Conservation (phyloP, 2,888 invertebrate genomes). For the Amblyjoppa proteus region DNA sequence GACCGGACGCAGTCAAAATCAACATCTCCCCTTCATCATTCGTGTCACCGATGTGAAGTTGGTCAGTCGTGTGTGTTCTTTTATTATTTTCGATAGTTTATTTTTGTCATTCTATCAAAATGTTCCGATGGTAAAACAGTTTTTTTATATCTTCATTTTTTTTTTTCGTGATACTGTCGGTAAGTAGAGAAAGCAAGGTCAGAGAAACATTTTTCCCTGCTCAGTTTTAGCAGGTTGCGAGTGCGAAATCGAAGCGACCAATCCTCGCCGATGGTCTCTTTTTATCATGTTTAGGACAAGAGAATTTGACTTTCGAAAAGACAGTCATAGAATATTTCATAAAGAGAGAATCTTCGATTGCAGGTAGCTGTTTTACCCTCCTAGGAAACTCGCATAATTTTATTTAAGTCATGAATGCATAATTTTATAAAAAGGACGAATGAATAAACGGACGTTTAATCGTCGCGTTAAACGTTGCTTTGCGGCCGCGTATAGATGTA, state of each 20-base stretch:
- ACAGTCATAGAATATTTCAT: too few relatives aligned
- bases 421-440: too few relatives aligned
- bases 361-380: too few relatives aligned
- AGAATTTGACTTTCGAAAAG: too few relatives aligned
- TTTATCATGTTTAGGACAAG: background rate
- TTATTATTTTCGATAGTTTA: background rate
- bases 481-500: background rate
- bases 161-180: background rate
- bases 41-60: background rate
- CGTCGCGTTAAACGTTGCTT: background rate
- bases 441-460: background rate
- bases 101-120: background rate
- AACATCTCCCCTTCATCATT: constrained; percentile 3
- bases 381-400: too few relatives aligned
- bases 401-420: too few relatives aligned
- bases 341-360: too few relatives aligned
- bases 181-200: background rate
- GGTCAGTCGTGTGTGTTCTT: background rate
- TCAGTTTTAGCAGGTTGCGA: background rate
- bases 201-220: background rate
- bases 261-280: background rate
- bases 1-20: constrained; percentile 60
- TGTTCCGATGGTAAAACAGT: background rate
- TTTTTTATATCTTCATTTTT: too few relatives aligned
- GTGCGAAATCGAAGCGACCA: background rate